Conservation (phyloP, 2,797 vertebrate genomes). For the Zalophus californianus region DNA sequence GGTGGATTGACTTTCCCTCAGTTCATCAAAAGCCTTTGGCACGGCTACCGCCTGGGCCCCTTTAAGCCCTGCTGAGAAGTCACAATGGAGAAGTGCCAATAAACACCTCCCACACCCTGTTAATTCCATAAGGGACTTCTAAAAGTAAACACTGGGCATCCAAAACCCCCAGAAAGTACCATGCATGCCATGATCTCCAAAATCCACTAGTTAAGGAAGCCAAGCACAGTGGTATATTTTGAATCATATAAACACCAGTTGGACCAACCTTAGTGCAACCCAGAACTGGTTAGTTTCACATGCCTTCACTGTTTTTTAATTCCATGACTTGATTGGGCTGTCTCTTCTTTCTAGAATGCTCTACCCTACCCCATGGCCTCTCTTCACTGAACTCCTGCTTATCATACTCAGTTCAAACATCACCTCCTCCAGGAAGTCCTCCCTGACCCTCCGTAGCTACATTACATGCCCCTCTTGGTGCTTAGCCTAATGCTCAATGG, state of each 20-base stretch:
- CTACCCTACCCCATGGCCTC: no score
- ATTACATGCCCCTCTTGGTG: not conserved
- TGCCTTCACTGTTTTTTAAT: not conserved
- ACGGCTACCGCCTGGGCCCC: not conserved
- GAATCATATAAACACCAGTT: not conserved
- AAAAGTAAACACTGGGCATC: not conserved
- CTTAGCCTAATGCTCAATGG: not conserved
- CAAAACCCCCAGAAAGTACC: no score
- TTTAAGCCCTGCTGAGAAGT: not conserved
- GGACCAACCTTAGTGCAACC: not conserved
- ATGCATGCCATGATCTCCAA: not conserved
- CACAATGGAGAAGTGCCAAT: not conserved
- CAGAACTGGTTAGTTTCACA: not conserved
- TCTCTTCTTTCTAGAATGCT: not conserved
- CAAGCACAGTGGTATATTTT: not conserved
- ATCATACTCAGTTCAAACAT: not conserved
- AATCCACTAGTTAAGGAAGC: not conserved
- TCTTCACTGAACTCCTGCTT: not conserved
- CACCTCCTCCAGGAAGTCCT: not conserved
- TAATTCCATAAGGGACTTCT: not conserved
- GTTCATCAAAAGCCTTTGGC: not conserved
- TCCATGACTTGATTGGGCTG: not conserved
- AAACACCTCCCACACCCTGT: not conserved
- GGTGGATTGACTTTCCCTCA: not conserved
- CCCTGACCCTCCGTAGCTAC: not conserved